Evolutionary conservation across 2,797 vertebrate species (phyloP), one percentile per base, ranked within the genome.

Genomic region (Syncerus caffer): DNA sequence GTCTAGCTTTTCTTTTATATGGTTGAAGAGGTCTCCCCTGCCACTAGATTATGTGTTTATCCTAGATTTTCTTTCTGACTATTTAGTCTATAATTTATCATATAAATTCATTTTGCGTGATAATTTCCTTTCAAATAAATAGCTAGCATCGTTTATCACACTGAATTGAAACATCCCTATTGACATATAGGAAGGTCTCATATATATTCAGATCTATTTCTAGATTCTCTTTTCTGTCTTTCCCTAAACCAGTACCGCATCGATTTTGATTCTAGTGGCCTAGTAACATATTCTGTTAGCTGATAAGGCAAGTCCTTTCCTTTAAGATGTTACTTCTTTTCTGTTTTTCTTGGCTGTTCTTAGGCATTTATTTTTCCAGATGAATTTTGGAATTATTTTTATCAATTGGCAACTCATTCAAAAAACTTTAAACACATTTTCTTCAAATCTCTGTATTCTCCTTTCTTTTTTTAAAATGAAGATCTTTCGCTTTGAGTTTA

Each of bases 351-450:
- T 79, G 23, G 7, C 51, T 62, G 13, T 92, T 93, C 85, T 85
- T 83, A 85, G 45, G 27, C 6, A 83, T 85, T 95, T 95, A 38
- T 91, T 64, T 57, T 83, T 64, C 29, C 17, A 38, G 89, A 45
- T 58, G 53, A 95, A 91, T 84, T 85, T 94, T 53, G 14, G 60
- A 90, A 86, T 89, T 53, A 74, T 64, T 86, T 92, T 80, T 74
- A 67, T 91, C 50, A 51, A 27, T 58, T 95, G 29, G 17, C 57
- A 96, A 84, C 11, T 78, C 14, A 7, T 83, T 92, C 5, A 58
- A n/a, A 92, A 90, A 38, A 17, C 67, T 84, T 64, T 55, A 76
- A 12, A n/a, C 21, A 10, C 55, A 55, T 90, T 93, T 92, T 78
- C 34, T 86, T 93, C 80, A 55, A 38, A 55, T 83, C 80, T 83